Evolutionary conservation across 2,113 vertebrate species (phyloP).

Genomic region (Hystrix brachyura): DNA sequence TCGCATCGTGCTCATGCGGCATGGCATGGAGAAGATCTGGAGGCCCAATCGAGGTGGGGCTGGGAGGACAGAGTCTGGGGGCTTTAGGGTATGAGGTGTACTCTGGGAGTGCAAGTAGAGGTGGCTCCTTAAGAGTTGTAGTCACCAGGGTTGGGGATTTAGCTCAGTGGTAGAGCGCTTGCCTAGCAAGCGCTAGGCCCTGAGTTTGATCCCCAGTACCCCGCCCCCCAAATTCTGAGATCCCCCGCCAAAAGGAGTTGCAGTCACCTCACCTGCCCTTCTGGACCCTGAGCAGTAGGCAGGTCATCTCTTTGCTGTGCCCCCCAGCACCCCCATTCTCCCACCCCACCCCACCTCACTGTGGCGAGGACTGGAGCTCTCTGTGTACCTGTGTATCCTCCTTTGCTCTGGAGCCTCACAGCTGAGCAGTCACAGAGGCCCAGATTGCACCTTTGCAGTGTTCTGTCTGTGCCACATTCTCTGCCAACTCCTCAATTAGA

Average conservation of each 20-base stretch:
- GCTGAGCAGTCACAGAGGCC: not conserved
- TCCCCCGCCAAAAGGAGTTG: not conserved
- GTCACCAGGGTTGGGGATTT: not conserved
- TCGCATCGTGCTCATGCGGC: slow-evolving; percentile 98
- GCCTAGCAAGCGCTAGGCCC: too few species aligned
- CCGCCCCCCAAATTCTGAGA: too few species aligned
- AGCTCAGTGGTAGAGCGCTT: too few species aligned
- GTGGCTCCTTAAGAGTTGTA: not conserved
- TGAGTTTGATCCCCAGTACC: too few species aligned
- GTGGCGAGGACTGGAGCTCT: not conserved
- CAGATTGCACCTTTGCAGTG: not conserved
- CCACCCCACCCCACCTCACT: too few species aligned
- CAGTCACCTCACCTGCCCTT: not conserved
- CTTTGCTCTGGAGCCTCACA: too few species aligned
- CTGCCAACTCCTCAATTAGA: not conserved
- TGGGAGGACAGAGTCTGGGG: not conserved
- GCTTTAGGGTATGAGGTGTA: not conserved
- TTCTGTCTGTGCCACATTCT: not conserved
- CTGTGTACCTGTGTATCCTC: not conserved
- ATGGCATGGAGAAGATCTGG: slow-evolving; percentile 99
- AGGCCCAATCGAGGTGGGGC: slow-evolving; percentile 95
- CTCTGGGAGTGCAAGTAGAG: not conserved
- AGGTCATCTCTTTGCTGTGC: not conserved
- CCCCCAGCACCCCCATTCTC: too few species aligned
- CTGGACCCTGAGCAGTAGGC: not conserved